phyloP scores from a whole-genome alignment of 1,140 invertebrate species.

The Eriocheir sinensis region DNA sequence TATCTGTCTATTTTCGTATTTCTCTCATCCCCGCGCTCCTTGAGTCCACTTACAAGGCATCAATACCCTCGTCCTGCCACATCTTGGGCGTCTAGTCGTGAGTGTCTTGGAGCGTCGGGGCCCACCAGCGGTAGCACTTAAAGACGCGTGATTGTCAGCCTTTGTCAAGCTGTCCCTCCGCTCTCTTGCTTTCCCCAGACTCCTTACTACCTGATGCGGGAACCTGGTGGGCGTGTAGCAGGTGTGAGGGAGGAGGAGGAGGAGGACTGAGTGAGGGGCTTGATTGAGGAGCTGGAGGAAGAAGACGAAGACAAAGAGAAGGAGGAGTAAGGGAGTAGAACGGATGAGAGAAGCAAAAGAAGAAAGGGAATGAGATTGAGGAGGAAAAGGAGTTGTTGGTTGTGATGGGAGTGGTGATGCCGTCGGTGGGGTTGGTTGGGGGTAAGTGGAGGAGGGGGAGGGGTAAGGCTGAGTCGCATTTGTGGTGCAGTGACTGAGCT shows the following conservation, averaged over 20 bases:
- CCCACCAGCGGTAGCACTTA: not conserved
- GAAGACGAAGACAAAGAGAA: too few species aligned
- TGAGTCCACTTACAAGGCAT: not conserved
- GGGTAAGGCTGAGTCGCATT: too few species aligned
- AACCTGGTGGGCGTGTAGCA: not conserved
- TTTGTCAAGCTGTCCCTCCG: not conserved
- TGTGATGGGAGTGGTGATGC: not conserved
- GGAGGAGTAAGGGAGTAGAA: too few species aligned
- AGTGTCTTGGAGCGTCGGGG: not conserved
- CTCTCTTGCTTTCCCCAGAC: not conserved
- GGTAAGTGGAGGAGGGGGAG: too few species aligned
- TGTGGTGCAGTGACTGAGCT: not conserved
- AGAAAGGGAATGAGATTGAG: too few species aligned
- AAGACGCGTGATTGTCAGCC: conserved; percentile 11
- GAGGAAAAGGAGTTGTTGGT: too few species aligned
- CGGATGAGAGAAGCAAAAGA: too few species aligned
- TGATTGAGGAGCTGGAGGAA: too few species aligned
- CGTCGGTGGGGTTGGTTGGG: too few species aligned
- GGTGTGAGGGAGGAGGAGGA: conserved; percentile 17
- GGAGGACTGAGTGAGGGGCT: too few species aligned
- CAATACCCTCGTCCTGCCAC: not conserved
- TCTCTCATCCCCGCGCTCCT: too few species aligned
- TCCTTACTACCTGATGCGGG: not conserved
- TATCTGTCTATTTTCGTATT: too few species aligned
- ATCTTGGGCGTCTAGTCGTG: not conserved